Base-by-base conservation (phyloP, 2,797 vertebrate genomes). In the Amphiprion clarkii region DNA sequence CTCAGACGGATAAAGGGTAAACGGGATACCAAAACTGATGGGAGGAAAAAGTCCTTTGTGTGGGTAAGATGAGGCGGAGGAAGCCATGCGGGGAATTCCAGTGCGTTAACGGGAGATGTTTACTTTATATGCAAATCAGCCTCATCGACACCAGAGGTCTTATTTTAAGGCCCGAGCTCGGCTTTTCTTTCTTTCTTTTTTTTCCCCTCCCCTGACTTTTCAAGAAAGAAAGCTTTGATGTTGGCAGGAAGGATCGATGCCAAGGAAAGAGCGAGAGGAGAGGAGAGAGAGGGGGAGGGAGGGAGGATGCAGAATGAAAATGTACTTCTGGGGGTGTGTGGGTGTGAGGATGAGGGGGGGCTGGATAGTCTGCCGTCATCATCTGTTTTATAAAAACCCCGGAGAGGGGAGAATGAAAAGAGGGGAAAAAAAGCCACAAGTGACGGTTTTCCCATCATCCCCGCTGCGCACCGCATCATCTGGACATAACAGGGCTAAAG, bases 201-300 rank as follows among this genome's bases (percentile, higher is more conserved):
- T 13, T 61, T 0, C 29, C 11, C 62, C 59, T 64, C 63, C 44
- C 57, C 76, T 82, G 87, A 89, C 88, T 91, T 90, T 90, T 90
- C 83, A 92, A 91, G 87, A 92, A 91, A 91, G 87, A 87, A 87
- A 83, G 85, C 88, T 92, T 91, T 93, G 90, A 93, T 92, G 86
- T 91, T 81, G 78, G 88, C 87, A 87, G 88, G 85, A 85, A 86
- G 87, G 86, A 87, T 90, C 87, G 78, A 91, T 88, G 90, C 85
- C 72, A 87, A 72, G 8, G 80, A 81, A 10, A 69, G 74, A 66
- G 76, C 61, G 60, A 46, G 49, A 52, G 63, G 33, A 27, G 42
- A 13, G 49, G 46, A 36, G 42, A 16, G 74, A 61, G 54, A 49
- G 52, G 36, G 64, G 36, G 39, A 11, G 59, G 23, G 67, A 49